Evolutionary conservation across 2,797 vertebrate species (phyloP).

Genomic region (Megaceryle alcyon): DNA sequence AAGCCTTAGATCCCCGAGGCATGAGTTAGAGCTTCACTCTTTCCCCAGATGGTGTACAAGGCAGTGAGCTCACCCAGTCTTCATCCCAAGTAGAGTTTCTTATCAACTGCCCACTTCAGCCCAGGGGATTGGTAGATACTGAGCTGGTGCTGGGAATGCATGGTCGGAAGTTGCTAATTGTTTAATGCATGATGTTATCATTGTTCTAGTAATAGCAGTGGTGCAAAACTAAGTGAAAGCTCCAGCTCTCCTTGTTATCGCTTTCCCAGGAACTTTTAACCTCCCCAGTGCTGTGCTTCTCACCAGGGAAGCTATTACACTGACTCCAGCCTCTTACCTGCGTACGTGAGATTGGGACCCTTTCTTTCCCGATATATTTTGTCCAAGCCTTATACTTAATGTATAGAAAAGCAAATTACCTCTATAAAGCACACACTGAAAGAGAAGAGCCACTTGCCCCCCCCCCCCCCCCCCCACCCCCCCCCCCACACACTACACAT

Average conservation of each 20-base stretch:
- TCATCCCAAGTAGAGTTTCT: neutral
- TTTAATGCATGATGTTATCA: neutral
- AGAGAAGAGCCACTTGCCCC: neutral
- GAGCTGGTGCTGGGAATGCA: neutral
- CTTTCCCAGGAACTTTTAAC: constrained; percentile 4
- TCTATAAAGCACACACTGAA: neutral
- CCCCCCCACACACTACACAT: too few species aligned
- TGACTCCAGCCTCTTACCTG: neutral
- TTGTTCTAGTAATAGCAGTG: neutral
- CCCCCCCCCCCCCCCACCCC: too few species aligned
- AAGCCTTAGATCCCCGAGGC: neutral
- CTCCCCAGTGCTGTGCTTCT: neutral
- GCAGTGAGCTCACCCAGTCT: neutral
- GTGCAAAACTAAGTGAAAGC: neutral
- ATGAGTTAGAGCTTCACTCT: neutral
- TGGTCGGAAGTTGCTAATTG: neutral
- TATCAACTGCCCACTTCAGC: constrained; percentile 27
- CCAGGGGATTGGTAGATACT: neutral
- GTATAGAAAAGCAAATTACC: neutral
- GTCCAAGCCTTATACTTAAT: neutral
- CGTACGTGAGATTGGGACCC: rapidly evolving
- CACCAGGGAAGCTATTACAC: neutral
- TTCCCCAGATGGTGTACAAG: neutral
- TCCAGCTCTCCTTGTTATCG: neutral
- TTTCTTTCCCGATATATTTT: neutral